Evolutionary conservation across 2,113 vertebrate genomes (phyloP).

Genomic region (Limanda limanda): DNA sequence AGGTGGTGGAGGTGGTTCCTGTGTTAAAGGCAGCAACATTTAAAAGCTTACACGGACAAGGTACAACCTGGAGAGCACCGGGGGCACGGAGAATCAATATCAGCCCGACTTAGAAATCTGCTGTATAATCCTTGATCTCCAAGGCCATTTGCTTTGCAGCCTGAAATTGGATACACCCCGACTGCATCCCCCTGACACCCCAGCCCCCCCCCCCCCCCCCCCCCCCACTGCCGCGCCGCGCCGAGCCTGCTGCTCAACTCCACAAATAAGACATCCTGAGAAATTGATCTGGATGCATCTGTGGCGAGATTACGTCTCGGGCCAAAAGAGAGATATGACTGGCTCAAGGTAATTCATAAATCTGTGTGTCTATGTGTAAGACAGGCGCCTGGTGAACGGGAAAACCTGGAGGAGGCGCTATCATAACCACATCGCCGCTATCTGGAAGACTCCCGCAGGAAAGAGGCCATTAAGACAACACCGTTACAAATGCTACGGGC

Average conservation of each 20-base stretch:
- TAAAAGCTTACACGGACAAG: constrained; percentile 72
- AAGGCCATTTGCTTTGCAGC: constrained; percentile 77
- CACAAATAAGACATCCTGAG: constrained; percentile 77
- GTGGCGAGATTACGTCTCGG: constrained; percentile 65
- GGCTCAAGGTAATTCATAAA: constrained; percentile 72
- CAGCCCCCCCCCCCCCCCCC: not conserved
- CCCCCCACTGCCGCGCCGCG: too few species aligned
- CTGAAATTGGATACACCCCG: constrained; percentile 76
- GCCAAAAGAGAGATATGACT: constrained; percentile 63
- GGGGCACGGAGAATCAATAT: constrained; percentile 75
- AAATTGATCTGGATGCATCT: constrained; percentile 77
- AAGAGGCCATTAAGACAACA: constrained; percentile 39
- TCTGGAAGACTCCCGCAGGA: constrained; percentile 29
- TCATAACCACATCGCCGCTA: constrained; percentile 30
- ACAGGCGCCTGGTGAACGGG: constrained; percentile 4
- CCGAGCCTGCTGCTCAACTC: constrained; percentile 45
- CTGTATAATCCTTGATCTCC: constrained; percentile 80
- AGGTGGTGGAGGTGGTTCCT: not conserved
- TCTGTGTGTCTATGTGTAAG: constrained; percentile 42
- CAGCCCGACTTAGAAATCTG: constrained; percentile 74
- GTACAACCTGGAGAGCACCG: constrained; percentile 63
- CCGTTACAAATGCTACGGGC: constrained; percentile 34
- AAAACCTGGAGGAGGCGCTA: constrained; percentile 32
- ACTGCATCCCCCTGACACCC: constrained; percentile 15
- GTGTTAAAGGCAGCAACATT: constrained; percentile 55